Conservation (phyloP, 2,113 vertebrate species). For the Elachura formosa region DNA sequence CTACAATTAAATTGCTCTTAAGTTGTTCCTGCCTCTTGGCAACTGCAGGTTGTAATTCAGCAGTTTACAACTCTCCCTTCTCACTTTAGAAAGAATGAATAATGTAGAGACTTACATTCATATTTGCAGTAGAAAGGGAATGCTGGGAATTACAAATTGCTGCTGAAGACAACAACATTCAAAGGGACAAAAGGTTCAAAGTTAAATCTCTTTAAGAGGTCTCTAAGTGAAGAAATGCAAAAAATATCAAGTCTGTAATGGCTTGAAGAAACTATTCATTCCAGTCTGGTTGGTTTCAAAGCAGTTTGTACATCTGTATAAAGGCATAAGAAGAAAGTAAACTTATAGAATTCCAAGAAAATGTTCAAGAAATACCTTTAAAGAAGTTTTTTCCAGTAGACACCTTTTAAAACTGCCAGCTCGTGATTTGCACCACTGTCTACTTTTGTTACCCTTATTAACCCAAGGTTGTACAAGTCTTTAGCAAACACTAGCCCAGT, state of each 20-base stretch:
- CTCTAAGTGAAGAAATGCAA: neutral
- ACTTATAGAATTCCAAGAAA: neutral
- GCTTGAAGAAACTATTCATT: neutral
- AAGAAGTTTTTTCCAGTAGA: neutral
- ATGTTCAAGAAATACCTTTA: neutral
- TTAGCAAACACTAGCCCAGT: neutral
- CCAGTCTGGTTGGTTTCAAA: neutral
- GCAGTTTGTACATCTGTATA: neutral
- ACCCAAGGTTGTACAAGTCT: neutral
- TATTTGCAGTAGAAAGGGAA: slow-evolving; percentile 9
- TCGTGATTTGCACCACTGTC: neutral
- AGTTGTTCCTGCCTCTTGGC: slow-evolving; percentile 12
- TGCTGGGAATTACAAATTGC: neutral
- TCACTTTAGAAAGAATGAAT: slow-evolving; percentile 30
- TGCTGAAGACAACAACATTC: neutral
- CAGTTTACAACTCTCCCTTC: neutral
- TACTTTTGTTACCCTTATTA: neutral
- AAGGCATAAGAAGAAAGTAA: neutral
- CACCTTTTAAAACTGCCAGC: neutral
- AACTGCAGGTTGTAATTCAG: slow-evolving; percentile 20
- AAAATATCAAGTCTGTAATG: neutral
- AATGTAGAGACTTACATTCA: neutral
- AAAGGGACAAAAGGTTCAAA: neutral
- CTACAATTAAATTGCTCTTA: slow-evolving; percentile 34
- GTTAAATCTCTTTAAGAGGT: neutral